phyloP scores from a whole-genome alignment of 2,113 vertebrate genomes.

The Channa maculata region DNA sequence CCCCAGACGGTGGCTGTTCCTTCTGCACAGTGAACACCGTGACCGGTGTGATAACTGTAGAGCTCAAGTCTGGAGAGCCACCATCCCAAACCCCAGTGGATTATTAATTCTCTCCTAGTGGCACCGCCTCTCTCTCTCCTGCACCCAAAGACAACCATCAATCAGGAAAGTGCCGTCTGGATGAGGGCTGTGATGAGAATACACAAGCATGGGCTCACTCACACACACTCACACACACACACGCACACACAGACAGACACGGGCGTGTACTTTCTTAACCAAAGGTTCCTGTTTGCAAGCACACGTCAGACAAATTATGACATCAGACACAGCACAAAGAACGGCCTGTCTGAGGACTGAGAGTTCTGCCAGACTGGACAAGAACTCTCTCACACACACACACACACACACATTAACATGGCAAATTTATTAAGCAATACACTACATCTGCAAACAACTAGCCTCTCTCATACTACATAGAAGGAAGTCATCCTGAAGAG shows the following conservation, averaged over 20 bases:
- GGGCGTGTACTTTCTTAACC: conserved; percentile 43
- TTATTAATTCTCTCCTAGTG: conserved; percentile 63
- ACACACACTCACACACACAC: conserved; percentile 16
- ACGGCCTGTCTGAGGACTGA: conserved; percentile 66
- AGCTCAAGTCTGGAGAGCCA: conserved; percentile 42
- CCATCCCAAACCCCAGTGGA: conserved; percentile 38
- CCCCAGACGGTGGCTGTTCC: conserved; percentile 7
- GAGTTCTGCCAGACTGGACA: conserved; percentile 53
- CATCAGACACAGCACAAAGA: conserved; percentile 75
- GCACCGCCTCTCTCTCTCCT: conserved; percentile 32
- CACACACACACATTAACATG: conserved; percentile 20
- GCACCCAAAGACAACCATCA: conserved; percentile 65
- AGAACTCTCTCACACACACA: conserved; percentile 25
- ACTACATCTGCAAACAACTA: conserved; percentile 26
- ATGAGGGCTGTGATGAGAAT: conserved; percentile 51
- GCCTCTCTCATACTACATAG: conserved; percentile 6
- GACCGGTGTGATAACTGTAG: conserved; percentile 65
- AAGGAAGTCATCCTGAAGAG: conserved; percentile 11
- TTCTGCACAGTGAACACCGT: conserved; percentile 41
- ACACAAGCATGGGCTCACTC: conserved; percentile 2
- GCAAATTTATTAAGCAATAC: conserved; percentile 39
- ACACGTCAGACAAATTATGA: conserved; percentile 68
- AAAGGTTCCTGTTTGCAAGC: conserved; percentile 58
- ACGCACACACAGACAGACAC: conserved; percentile 14
- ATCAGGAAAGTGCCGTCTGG: conserved; percentile 51